Conservation (phyloP, 2,797 vertebrate species). For the Chiroxiphia lanceolata region DNA sequence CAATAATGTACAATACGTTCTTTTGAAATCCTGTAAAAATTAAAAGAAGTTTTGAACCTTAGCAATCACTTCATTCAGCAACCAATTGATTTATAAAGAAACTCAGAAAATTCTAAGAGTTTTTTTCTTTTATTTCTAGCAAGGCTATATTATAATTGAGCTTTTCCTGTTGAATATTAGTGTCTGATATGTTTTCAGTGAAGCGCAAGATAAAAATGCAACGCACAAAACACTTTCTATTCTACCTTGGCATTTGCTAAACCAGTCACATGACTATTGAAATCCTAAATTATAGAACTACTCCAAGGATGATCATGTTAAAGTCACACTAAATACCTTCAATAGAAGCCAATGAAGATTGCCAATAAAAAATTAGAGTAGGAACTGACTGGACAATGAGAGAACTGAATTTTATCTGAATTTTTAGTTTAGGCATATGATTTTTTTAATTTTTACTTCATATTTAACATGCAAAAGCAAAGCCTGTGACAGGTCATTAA, state of each 20-base stretch:
- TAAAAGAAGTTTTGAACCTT: conserved; percentile 19
- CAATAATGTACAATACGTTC: conserved; percentile 3
- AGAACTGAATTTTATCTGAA: neutral
- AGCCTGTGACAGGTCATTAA: neutral
- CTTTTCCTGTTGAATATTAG: conserved; percentile 31
- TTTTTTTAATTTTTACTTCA: neutral
- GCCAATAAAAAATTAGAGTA: neutral
- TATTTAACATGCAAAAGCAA: neutral
- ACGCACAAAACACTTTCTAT: neutral
- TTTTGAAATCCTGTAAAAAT: conserved; percentile 2
- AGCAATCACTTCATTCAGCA: conserved; percentile 3
- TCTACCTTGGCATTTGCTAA: neutral
- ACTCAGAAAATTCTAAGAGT: conserved; percentile 18
- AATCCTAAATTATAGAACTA: neutral
- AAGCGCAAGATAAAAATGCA: neutral
- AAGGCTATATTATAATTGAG: neutral
- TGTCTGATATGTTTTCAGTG: conserved; percentile 4
- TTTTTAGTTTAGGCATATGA: neutral
- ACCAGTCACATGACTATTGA: neutral
- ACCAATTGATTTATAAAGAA: conserved; percentile 29
- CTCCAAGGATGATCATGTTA: neutral
- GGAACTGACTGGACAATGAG: neutral
- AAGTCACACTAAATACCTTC: neutral
- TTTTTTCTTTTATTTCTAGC: neutral
- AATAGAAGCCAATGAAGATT: neutral